Conservation (phyloP, 2,888 invertebrate genomes). For the Meloe dianella region DNA sequence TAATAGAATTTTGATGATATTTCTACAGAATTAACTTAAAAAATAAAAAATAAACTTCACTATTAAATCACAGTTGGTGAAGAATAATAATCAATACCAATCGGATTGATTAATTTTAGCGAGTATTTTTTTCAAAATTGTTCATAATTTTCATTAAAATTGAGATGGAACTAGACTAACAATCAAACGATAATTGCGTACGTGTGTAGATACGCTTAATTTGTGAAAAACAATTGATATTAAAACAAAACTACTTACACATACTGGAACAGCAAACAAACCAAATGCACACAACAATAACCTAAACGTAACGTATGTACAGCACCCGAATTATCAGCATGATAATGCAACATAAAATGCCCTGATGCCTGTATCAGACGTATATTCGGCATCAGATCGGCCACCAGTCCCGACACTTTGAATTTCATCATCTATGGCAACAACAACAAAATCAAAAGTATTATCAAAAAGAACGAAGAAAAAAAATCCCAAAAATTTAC, state of each 20-base stretch:
- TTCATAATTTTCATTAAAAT: too few relatives aligned
- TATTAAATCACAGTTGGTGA: too few relatives aligned
- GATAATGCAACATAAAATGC: slow-evolving; percentile 81
- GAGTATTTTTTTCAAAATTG: too few relatives aligned
- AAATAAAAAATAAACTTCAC: too few relatives aligned
- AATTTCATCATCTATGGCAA: slow-evolving; percentile 63
- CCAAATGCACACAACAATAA: slow-evolving; percentile 67
- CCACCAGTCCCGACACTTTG: slow-evolving; percentile 74
- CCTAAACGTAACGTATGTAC: slow-evolving; percentile 64
- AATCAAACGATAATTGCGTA: too few relatives aligned
- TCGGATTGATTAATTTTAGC: too few relatives aligned
- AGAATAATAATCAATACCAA: too few relatives aligned
- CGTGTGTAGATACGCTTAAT: too few relatives aligned
- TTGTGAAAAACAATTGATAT: too few relatives aligned
- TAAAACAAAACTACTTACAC: slow-evolving; percentile 46
- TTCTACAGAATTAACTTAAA: too few relatives aligned
- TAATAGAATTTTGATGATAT: too few relatives aligned
- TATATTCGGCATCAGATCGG: slow-evolving; percentile 85
- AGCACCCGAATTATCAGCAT: slow-evolving; percentile 65
- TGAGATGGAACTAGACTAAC: too few relatives aligned
- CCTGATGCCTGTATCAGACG: slow-evolving; percentile 78
- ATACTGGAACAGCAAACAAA: slow-evolving; percentile 70
- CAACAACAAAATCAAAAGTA: not conserved
- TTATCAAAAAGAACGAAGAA: not conserved
- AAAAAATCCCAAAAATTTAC: not conserved